Evolutionary conservation across 2,888 invertebrate genomes (phyloP), one percentile per base, ranked within the genome.

Genomic region (Stramonita haemastoma): DNA sequence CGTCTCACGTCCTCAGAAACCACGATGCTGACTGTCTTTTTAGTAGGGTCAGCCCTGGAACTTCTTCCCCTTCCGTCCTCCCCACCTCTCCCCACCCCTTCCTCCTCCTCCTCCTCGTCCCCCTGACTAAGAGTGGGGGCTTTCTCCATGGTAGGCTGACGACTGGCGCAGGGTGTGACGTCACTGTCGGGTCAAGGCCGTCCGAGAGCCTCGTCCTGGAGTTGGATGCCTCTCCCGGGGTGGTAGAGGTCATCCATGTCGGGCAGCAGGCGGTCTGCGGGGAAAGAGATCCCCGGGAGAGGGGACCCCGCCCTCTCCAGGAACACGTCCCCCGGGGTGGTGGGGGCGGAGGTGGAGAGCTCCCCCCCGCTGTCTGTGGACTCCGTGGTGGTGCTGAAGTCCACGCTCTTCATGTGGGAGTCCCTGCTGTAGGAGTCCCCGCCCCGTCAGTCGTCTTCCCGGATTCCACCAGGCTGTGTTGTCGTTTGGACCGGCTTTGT

Each of bases 281-380:
- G 66, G 29, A 66, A 60, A 19, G 57, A 15, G 56, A 57, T 32
- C 5, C 13, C 34, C 15, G 26, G 2, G 5, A 57, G 46, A 15
- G 89, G 89, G 36, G 85, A 73, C 22, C 26, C 46, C 19, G 73
- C 32, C 0, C 73, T 15, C 56, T 89, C 89, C 34, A 70, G 46
- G 70, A 89, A 89, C 46, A 89, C 85, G 70, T 85, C 84, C 17
- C 85, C 85, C 8, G 84, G 84, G 13, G 84, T 84, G 46, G 89
- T 84, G 66, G 89, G 85, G 29, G 70, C 46, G 17, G 88, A 84
- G 46, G 83, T 32, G 36, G 85, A 73, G 29, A 89, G 56, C 4
- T 73, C 83, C 46, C 81, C 87, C 17, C 86, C 88, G 73, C 93
- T 93, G 90, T 93, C 93, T 32, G 92, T 92, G 32, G 93, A 93